These are phyloP conservation scores for Platyura marginata DNA, from an alignment of 1,140 invertebrate species.

Conservation along the genomic window DNA sequence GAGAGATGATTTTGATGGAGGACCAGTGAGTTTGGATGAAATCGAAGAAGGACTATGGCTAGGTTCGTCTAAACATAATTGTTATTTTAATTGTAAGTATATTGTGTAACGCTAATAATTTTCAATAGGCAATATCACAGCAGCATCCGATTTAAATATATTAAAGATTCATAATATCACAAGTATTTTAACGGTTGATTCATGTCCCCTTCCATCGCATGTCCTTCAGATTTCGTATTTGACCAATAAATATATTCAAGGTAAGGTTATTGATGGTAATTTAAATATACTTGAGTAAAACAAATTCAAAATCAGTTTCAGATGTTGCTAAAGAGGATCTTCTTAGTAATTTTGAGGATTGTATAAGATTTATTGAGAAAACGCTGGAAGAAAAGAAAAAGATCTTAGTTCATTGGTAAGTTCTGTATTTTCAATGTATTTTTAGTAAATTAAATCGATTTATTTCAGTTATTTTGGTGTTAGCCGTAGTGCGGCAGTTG, in stretches of 20 bases:
- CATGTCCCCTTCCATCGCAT: slow-evolving; percentile 56
- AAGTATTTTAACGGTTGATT: slow-evolving; percentile 63
- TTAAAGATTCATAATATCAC: slow-evolving; percentile 44
- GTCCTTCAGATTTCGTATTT: slow-evolving; percentile 45
- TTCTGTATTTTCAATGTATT: slow-evolving; percentile 2
- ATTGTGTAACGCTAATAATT: slow-evolving; percentile 2
- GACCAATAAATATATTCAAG: slow-evolving; percentile 53
- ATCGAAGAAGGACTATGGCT: slow-evolving; percentile 54
- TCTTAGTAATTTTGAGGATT: slow-evolving; percentile 53
- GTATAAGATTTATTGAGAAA: slow-evolving; percentile 49
- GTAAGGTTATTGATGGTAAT: slow-evolving; percentile 22
- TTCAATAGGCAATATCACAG: slow-evolving; percentile 48
- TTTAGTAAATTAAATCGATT: slow-evolving; percentile 3
- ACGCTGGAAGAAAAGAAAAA: slow-evolving; percentile 33
- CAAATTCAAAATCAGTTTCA: slow-evolving; percentile 32
- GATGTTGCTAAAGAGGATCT: slow-evolving; percentile 68
- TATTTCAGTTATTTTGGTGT: slow-evolving; percentile 55
- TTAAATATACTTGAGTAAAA: not conserved
- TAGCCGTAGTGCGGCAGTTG: slow-evolving; percentile 64
- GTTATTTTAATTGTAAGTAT: not conserved
- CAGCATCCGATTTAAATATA: slow-evolving; percentile 50
- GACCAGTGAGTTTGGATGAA: slow-evolving; percentile 40
- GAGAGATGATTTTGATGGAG: slow-evolving; percentile 34
- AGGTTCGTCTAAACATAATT: slow-evolving; percentile 23
- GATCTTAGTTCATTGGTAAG: slow-evolving; percentile 61